Base-by-base conservation (phyloP, 2,113 vertebrate species). In the Apeltes quadracus region DNA sequence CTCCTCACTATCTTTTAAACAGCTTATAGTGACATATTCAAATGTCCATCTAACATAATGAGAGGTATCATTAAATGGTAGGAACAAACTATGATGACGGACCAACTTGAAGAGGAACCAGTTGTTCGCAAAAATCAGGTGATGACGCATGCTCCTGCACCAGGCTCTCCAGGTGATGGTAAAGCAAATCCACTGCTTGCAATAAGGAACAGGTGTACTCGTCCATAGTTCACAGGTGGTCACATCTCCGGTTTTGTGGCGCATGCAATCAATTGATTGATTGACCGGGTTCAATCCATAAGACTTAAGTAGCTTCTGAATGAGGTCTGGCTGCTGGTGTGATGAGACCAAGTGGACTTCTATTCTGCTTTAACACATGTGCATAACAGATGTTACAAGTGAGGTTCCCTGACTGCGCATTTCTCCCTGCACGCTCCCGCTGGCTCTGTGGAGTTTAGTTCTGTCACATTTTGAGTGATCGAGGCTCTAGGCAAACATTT, bases 101-200 rank as follows among this genome's bases (percentile, higher is more conserved):
- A 48, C 46, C 3, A 10, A 10, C 20, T 48, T 48, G 0, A 10
- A 48, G 7, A 48, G 9, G 46, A 10, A 18, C 7, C 46, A 48
- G 46, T 20, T n/a, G 61, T 20, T 32, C 56, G 34, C 10, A 5
- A 43, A 43, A 2, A 16, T 20, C 56, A 68, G 63, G 73, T 68
- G 72, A 46, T 75, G 36, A 61, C 55, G 46, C 18, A 50, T 0
- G 32, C 15, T n/a, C 27, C 22, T 3, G 53, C 23, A 12, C 4
- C 36, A 38, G 25, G 57, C 25, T 44, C 25, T 69, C 48, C 56
- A 51, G 15, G 2, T 12, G 18, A 8, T 15, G 41, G 1, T 58
- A 10, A 50, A 9, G 43, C 25, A 9, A 23, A 34, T 10, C 11
- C 18, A 18, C 5, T 18, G 4, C 48, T 12, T 1, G 2, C 23